phyloP scores from a whole-genome alignment of 2,113 vertebrate species.

The Ptychochromis oligacanthus region DNA sequence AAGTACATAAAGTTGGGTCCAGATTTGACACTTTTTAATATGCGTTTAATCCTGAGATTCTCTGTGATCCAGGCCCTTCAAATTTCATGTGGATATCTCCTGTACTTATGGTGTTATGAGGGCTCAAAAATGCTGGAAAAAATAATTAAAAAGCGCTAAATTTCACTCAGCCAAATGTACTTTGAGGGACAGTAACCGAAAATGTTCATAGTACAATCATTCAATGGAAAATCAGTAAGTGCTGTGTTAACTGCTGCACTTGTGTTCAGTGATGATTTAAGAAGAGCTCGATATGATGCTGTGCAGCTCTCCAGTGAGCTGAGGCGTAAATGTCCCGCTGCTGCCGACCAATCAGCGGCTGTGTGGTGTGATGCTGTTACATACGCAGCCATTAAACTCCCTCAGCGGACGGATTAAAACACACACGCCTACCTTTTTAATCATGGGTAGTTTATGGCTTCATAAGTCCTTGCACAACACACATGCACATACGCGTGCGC shows the following conservation, averaged over 20 bases:
- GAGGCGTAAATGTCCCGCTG: background rate
- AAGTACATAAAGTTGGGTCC: background rate
- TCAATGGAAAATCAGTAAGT: background rate
- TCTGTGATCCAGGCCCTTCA: rapidly evolving
- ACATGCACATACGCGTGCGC: background rate
- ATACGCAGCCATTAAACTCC: background rate
- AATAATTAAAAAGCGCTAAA: rapidly evolving
- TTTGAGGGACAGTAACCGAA: too few relatives aligned
- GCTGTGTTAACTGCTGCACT: background rate
- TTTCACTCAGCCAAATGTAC: background rate
- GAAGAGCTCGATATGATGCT: background rate
- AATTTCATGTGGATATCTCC: background rate
- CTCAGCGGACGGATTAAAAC: background rate
- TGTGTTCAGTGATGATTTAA: background rate
- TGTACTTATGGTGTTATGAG: background rate
- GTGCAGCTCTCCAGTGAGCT: background rate
- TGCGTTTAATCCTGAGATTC: background rate
- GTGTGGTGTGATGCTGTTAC: conserved; percentile 3
- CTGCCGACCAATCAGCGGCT: background rate
- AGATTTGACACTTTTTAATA: too few relatives aligned
- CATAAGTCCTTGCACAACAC: background rate
- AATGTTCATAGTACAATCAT: background rate
- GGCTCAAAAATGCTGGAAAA: background rate
- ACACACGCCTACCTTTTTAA: conserved; percentile 10
- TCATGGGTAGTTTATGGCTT: conserved; percentile 22